Conservation (phyloP, 2,113 vertebrate genomes). For the Petroica traversi region DNA sequence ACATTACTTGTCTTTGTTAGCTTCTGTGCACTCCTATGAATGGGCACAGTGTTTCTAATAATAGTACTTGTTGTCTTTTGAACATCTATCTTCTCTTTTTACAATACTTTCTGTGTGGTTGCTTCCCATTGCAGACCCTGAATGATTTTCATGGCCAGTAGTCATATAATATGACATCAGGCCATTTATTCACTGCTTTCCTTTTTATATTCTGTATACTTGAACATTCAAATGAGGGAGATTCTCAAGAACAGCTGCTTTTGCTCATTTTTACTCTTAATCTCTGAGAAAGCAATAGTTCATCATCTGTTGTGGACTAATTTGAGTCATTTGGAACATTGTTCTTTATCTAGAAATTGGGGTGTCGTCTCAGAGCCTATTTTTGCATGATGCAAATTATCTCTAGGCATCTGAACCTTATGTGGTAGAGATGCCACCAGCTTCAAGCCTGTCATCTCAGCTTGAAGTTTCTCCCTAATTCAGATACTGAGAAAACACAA, state of each 20-base stretch:
- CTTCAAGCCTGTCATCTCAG: not conserved
- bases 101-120: not conserved
- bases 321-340: not conserved
- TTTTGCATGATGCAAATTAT: not conserved
- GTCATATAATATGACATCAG: not conserved
- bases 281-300: not conserved
- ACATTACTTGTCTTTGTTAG: not conserved
- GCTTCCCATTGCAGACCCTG: not conserved
- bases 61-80: not conserved
- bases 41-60: not conserved
- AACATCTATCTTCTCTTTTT: not conserved
- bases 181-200: not conserved
- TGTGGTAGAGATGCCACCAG: not conserved
- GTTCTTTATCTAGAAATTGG: not conserved
- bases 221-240: not conserved
- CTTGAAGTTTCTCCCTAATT: not conserved
- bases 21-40: not conserved
- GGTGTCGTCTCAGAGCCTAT: accelerated
- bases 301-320: not conserved
- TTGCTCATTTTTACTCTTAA: not conserved
- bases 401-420: not conserved
- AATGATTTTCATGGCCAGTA: not conserved
- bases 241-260: not conserved
- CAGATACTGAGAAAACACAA: not conserved
- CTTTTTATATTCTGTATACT: not conserved